Conservation (phyloP, 2,113 vertebrate species). For the Leptobrachium ailaonicum region DNA sequence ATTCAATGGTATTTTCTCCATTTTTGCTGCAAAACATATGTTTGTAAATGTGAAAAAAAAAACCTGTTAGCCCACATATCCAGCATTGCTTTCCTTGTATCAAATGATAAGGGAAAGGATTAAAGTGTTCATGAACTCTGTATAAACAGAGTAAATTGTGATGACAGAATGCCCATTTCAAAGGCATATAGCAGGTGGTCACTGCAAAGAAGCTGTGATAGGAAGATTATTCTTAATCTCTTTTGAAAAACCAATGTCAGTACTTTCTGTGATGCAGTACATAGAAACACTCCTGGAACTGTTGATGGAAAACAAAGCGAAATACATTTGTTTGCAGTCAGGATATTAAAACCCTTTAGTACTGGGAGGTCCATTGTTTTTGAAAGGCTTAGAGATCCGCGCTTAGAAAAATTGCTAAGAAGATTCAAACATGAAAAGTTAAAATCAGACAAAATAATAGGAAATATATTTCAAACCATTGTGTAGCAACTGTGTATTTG, state of each 20-base stretch:
- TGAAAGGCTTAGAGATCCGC: constrained; percentile 12
- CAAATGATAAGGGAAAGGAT: constrained; percentile 28
- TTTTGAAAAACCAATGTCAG: constrained; percentile 64
- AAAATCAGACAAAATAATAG: neutral
- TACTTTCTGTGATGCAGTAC: constrained; percentile 52
- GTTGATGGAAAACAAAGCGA: constrained; percentile 50
- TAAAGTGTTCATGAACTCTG: constrained; percentile 9
- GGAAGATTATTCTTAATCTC: constrained; percentile 63
- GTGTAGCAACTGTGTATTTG: neutral
- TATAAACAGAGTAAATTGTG: constrained; percentile 40
- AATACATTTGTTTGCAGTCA: constrained; percentile 40
- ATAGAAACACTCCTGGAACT: constrained; percentile 46
- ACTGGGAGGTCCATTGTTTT: constrained; percentile 14
- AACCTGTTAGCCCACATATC: constrained; percentile 5
- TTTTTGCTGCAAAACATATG: constrained; percentile 36
- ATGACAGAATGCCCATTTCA: constrained; percentile 17
- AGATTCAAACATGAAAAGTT: neutral
- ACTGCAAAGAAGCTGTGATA: constrained; percentile 48
- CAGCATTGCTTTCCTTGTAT: constrained; percentile 38
- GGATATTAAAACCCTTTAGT: constrained; percentile 41
- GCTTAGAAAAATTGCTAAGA: constrained; percentile 3
- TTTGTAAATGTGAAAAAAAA: constrained; percentile 17
- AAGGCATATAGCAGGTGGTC: constrained; percentile 47
- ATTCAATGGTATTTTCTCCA: neutral
- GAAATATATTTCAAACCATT: neutral